Conservation (phyloP, 2,797 vertebrate species). For the Oryzias sinensis region DNA sequence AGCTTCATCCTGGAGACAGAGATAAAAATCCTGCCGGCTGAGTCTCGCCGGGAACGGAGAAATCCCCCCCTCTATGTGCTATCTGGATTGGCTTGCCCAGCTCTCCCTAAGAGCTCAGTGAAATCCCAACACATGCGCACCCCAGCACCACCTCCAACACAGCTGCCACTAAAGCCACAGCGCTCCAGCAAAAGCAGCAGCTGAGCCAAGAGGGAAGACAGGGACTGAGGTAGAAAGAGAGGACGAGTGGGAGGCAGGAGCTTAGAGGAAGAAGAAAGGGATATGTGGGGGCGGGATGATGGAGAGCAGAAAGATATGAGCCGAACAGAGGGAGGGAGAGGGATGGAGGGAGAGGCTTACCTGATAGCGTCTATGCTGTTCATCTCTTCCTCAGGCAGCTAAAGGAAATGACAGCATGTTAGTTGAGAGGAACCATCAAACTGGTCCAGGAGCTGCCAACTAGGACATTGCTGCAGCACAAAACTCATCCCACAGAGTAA, state of each 20-base stretch:
- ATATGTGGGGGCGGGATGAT: slow-evolving; percentile 68
- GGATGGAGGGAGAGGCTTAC: slow-evolving; percentile 74
- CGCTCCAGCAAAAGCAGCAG: slow-evolving; percentile 30
- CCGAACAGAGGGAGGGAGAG: slow-evolving; percentile 25
- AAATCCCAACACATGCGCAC: slow-evolving; percentile 60
- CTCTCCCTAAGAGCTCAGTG: slow-evolving; percentile 56
- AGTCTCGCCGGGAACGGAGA: slow-evolving; percentile 49
- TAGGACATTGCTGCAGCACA: slow-evolving; percentile 41
- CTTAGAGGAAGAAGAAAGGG: slow-evolving; percentile 67
- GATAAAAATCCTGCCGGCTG: slow-evolving; percentile 50
- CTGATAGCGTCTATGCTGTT: slow-evolving; percentile 87
- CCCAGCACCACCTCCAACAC: slow-evolving; percentile 30
- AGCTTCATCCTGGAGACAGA: slow-evolving; percentile 69
- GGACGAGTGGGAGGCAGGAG: slow-evolving; percentile 71
- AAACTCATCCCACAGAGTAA: slow-evolving; percentile 20
- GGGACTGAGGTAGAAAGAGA: slow-evolving; percentile 46
- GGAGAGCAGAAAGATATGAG: slow-evolving; percentile 58
- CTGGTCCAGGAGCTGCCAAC: slow-evolving; percentile 41
- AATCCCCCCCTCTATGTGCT: slow-evolving; percentile 48
- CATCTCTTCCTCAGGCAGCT: slow-evolving; percentile 90
- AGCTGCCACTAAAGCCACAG: slow-evolving; percentile 33
- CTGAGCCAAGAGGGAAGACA: slow-evolving; percentile 45
- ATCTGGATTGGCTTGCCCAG: slow-evolving; percentile 60
- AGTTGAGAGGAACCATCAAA: slow-evolving; percentile 52
- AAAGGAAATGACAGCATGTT: slow-evolving; percentile 80